phyloP scores from a whole-genome alignment of 2,888 invertebrate genomes.

The Carterocephalus palaemon region DNA sequence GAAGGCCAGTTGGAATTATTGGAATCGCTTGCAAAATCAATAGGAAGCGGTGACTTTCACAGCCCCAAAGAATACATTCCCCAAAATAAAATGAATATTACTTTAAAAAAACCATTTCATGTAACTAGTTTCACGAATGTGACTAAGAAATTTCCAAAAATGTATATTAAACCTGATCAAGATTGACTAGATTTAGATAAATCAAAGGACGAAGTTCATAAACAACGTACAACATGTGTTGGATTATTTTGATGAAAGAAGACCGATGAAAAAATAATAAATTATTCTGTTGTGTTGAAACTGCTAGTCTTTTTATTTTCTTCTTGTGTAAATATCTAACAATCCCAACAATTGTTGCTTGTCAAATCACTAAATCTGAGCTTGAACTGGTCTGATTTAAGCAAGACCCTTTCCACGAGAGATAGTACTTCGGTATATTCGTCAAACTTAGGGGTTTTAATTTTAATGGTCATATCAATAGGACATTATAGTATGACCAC shows the following conservation, averaged over 20 bases:
- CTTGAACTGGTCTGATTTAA: too few relatives aligned
- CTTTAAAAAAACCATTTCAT: neutral
- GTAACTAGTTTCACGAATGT: neutral
- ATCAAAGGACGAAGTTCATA: neutral
- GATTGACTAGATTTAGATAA: constrained; percentile 35
- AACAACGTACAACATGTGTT: constrained; percentile 30
- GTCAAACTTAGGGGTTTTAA: too few relatives aligned
- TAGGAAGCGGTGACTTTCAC: constrained; percentile 45
- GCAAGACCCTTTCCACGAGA: too few relatives aligned
- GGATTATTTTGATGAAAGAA: constrained; percentile 31
- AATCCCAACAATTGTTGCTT: too few relatives aligned
- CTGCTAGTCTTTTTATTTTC: too few relatives aligned
- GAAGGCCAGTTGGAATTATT: constrained; percentile 61
- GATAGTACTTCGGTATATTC: too few relatives aligned
- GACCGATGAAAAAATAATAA: too few relatives aligned
- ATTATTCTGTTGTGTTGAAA: too few relatives aligned
- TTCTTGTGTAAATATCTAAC: too few relatives aligned
- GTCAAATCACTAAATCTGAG: too few relatives aligned
- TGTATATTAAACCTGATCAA: constrained; percentile 15
- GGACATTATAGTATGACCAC: too few relatives aligned
- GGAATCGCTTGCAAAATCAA: constrained; percentile 48
- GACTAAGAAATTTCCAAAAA: constrained; percentile 32
- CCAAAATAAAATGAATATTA: neutral
- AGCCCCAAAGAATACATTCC: constrained; percentile 36
- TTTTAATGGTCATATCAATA: too few relatives aligned